A percentile compares a stretch with the other conserved stretches of the same genome.
Evolutionary conservation across 35 echinoderm and acorn worm species (phyloP).

Genomic region (Acanthaster planci): DNA sequence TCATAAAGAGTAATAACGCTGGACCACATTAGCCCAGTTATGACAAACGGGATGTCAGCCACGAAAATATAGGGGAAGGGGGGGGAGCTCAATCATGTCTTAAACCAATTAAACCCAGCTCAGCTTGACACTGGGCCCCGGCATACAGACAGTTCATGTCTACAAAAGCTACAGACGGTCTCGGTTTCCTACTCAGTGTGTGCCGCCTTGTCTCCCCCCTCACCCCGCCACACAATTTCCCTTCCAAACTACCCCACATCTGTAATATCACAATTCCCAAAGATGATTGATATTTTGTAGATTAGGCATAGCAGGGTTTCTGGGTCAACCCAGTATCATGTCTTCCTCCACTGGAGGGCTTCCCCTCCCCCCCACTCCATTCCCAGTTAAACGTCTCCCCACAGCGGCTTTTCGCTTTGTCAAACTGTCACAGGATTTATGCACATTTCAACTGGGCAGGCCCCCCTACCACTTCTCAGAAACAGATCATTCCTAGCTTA

Average conservation of each 20-base stretch:
- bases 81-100: neutral
- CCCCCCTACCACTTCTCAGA: too few relatives aligned
- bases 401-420: conserved; percentile 12
- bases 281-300: conserved; percentile 29
- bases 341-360: neutral
- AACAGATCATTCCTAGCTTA: too few relatives aligned
- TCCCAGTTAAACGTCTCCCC: neutral
- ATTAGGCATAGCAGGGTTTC: neutral
- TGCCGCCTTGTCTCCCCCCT: too few relatives aligned
- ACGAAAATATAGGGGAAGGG: neutral
- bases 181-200: too few relatives aligned
- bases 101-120: conserved; percentile 1
- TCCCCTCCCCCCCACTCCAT: neutral
- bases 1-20: neutral
- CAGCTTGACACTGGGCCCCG: neutral
- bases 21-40: conserved; percentile 1
- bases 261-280: conserved; percentile 18
- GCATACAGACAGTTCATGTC: too few relatives aligned
- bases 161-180: too few relatives aligned
- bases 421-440: neutral
- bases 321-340: conserved; percentile 5
- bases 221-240: too few relatives aligned
- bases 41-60: neutral
- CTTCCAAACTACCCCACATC: too few relatives aligned
- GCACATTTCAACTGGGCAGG: neutral